These are phyloP conservation scores for Teinopalpus imperialis DNA, from an alignment of 2,888 invertebrate species.

Conservation along the genomic window DNA sequence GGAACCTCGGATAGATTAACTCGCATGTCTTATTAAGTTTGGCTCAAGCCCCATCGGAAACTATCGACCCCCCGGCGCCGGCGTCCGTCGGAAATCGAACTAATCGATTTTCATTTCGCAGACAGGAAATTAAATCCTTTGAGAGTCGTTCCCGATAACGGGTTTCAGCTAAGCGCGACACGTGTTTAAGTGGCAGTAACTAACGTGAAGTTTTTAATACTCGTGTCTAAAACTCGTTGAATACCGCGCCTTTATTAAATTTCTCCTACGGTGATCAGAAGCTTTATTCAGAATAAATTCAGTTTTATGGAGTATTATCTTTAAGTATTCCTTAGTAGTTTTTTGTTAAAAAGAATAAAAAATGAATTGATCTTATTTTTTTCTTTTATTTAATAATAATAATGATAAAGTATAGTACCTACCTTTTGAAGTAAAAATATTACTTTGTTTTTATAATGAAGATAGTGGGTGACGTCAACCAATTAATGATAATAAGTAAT, in stretches of 20 bases:
- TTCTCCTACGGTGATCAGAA: constrained; percentile 31
- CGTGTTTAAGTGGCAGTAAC: constrained; percentile 55
- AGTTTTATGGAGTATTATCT: constrained; percentile 41
- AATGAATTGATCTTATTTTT: too few relatives aligned
- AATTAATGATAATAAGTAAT: too few relatives aligned
- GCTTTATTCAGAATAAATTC: constrained; percentile 38
- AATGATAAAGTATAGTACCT: too few relatives aligned
- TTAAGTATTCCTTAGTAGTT: too few relatives aligned
- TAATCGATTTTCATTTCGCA: constrained; percentile 80
- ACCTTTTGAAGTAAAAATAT: too few relatives aligned
- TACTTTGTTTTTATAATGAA: too few relatives aligned
- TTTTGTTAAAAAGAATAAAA: too few relatives aligned
- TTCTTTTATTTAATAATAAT: too few relatives aligned
- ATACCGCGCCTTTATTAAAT: constrained; percentile 41
- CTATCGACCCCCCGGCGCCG: constrained; percentile 64
- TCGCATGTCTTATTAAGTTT: constrained; percentile 65
- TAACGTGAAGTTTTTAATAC: constrained; percentile 43
- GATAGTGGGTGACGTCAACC: too few relatives aligned
- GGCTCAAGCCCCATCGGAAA: constrained; percentile 59
- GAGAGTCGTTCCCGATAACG: constrained; percentile 74
- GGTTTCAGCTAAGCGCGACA: constrained; percentile 75
- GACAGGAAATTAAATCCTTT: constrained; percentile 82
- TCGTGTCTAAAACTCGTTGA: constrained; percentile 28
- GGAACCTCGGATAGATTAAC: constrained; percentile 46
- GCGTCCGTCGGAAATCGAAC: constrained; percentile 75